These are phyloP conservation scores for Lanius collurio DNA, from an alignment of 2,113 vertebrate genomes.

Conservation along the genomic window DNA sequence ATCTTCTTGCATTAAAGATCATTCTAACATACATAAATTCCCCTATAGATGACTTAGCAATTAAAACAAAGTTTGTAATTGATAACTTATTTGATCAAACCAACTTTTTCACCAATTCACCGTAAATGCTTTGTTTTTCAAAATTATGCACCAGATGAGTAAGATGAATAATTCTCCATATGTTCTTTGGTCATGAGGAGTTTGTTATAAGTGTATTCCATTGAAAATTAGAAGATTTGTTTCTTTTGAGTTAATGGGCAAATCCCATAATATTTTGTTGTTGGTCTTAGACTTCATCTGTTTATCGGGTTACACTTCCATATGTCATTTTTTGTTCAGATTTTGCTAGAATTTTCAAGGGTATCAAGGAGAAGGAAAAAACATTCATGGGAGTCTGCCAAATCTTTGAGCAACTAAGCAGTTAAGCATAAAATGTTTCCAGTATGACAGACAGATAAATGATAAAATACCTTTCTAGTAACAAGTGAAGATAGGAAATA, in stretches of 20 bases:
- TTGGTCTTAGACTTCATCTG: not conserved
- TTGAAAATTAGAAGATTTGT: not conserved
- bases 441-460: slow-evolving; percentile 11
- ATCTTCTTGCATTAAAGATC: not conserved
- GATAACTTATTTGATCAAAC: not conserved
- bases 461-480: slow-evolving; percentile 30
- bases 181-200: not conserved
- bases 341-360: not conserved
- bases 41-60: not conserved
- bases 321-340: not conserved
- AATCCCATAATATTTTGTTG: not conserved
- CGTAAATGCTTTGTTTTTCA: not conserved
- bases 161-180: not conserved
- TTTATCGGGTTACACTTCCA: not conserved
- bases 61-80: not conserved
- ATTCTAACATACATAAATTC: not conserved
- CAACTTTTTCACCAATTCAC: not conserved
- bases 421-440: not conserved
- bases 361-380: not conserved
- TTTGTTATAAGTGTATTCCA: not conserved
- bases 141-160: not conserved
- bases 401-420: not conserved
- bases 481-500: slow-evolving; percentile 26
- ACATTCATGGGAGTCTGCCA: not conserved
- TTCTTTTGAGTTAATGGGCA: not conserved